Evolutionary conservation across 2,797 vertebrate species (phyloP).

Genomic region (Hippocampus kuda): DNA sequence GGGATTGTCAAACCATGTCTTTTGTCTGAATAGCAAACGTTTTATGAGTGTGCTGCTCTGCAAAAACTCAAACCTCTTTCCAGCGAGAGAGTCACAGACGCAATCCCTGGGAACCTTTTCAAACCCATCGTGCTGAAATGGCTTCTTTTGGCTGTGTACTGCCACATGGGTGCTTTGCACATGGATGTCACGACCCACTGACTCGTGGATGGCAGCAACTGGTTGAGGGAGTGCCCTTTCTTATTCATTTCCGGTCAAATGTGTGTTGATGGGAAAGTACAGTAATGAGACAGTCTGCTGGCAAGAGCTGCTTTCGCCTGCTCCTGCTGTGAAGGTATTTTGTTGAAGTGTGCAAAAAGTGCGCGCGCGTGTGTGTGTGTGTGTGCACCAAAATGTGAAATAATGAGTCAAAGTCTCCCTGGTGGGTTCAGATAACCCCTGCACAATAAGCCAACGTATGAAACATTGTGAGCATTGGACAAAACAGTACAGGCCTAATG

Average conservation of each 20-base stretch:
- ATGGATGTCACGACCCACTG: background rate
- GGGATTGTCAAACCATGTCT: background rate
- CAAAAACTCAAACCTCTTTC: background rate
- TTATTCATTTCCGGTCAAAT: background rate
- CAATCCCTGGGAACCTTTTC: background rate
- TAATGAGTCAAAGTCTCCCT: constrained; percentile 5
- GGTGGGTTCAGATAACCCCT: background rate
- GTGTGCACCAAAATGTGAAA: background rate
- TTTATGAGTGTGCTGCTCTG: background rate
- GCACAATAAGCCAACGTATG: background rate
- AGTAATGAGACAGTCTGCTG: constrained; percentile 6
- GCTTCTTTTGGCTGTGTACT: background rate
- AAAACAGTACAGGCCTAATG: background rate
- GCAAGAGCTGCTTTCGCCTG: constrained; percentile 1
- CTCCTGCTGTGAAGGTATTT: constrained; percentile 1
- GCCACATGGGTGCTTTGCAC: background rate
- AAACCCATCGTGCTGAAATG: background rate
- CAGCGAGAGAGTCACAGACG: background rate
- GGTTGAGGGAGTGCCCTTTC: background rate
- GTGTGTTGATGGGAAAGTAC: background rate
- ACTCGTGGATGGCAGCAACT: background rate
- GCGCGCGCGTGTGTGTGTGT: background rate
- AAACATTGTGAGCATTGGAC: background rate
- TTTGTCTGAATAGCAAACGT: constrained; percentile 2
- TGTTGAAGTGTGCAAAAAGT: background rate